These are phyloP conservation scores for Carassius gibelio DNA, from an alignment of 2,113 vertebrate species.

Conservation along the genomic window DNA sequence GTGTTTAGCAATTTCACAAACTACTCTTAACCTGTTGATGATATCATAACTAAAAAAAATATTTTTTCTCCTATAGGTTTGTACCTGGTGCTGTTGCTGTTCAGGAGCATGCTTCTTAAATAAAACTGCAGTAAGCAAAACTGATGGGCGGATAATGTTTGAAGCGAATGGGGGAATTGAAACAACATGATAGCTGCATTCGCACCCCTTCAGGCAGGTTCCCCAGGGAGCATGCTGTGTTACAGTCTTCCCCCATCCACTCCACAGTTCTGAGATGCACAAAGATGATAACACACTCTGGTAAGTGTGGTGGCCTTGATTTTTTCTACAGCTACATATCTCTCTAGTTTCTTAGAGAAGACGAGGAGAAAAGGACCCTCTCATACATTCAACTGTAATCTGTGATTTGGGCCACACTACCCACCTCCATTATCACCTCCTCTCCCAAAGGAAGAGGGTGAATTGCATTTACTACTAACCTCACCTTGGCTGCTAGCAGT, in stretches of 20 bases:
- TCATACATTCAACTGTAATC: conserved; percentile 55
- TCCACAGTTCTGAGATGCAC: conserved; percentile 33
- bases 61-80: not conserved
- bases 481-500: conserved; percentile 33
- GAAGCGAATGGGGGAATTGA: conserved; percentile 33
- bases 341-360: conserved; percentile 38
- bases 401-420: conserved; percentile 52
- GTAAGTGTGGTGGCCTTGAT: conserved; percentile 49
- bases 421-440: conserved; percentile 59
- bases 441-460: conserved; percentile 50
- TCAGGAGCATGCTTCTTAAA: not conserved
- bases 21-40: not conserved
- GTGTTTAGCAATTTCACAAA: not conserved
- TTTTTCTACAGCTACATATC: conserved; percentile 42
- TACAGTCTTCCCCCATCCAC: conserved; percentile 29
- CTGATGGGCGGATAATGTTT: conserved; percentile 14
- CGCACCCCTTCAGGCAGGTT: conserved; percentile 36
- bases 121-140: conserved; percentile 15
- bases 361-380: conserved; percentile 47
- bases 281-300: conserved; percentile 17
- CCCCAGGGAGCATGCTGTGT: conserved; percentile 3
- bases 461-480: conserved; percentile 55
- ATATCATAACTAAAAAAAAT: not conserved
- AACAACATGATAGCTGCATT: conserved; percentile 45
- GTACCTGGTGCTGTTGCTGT: not conserved